Evolutionary conservation across 2,113 vertebrate species (phyloP).

Genomic region (Bostrychus sinensis): DNA sequence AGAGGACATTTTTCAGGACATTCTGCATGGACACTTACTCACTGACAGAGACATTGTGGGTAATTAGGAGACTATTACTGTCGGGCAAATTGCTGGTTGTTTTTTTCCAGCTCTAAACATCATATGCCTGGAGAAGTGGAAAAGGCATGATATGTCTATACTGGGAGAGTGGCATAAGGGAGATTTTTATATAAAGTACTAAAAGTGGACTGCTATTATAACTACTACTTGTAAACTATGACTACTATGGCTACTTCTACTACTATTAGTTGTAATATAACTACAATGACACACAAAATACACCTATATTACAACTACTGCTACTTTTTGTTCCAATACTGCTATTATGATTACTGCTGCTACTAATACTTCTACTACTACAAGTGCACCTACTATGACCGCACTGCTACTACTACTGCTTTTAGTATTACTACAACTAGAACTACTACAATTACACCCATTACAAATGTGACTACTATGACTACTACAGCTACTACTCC

Average conservation of each 20-base stretch:
- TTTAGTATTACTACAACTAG: too few relatives aligned
- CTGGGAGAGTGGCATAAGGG: neutral
- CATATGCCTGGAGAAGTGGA: slow-evolving; percentile 28
- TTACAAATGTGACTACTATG: too few relatives aligned
- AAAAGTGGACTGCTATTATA: too few relatives aligned
- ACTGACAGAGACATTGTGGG: slow-evolving; percentile 52
- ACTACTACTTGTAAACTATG: neutral
- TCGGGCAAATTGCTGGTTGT: slow-evolving; percentile 64
- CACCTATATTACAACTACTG: too few relatives aligned
- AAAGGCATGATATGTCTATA: slow-evolving; percentile 31
- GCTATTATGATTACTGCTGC: too few relatives aligned
- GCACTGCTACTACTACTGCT: too few relatives aligned
- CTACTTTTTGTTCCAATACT: too few relatives aligned
- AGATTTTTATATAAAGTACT: too few relatives aligned
- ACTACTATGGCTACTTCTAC: neutral
- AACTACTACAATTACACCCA: too few relatives aligned
- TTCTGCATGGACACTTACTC: slow-evolving; percentile 48
- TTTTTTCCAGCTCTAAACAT: slow-evolving; percentile 52
- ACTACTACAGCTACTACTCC: too few relatives aligned
- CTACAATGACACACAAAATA: too few relatives aligned
- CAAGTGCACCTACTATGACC: neutral
- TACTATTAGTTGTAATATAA: neutral
- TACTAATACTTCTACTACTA: neutral
- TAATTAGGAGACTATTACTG: slow-evolving; percentile 64
- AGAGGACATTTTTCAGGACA: slow-evolving; percentile 54